phyloP scores from a whole-genome alignment of 1,140 invertebrate genomes.

The Drosophila triauraria region DNA sequence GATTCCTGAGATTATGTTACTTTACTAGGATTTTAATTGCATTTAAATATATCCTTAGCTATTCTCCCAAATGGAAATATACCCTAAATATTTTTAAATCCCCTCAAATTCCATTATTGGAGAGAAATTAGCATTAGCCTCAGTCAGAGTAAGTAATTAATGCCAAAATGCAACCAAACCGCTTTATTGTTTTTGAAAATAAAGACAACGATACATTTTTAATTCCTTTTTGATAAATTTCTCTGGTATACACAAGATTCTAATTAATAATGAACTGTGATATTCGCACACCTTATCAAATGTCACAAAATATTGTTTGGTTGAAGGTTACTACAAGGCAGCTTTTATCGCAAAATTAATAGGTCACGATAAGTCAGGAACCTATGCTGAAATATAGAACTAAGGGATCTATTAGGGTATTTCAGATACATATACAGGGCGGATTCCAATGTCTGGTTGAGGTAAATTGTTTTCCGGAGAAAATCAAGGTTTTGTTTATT shows the following conservation, averaged over 20 bases:
- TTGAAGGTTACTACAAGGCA: not conserved
- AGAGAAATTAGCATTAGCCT: not conserved
- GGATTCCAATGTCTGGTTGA: no score
- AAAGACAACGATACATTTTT: not conserved
- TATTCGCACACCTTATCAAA: not conserved
- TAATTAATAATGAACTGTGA: not conserved
- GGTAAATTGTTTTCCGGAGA: no score
- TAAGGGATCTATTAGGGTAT: no score
- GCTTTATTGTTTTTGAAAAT: conserved; percentile 6
- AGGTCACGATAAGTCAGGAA: no score
- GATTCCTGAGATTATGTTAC: no score
- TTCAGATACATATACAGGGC: no score
- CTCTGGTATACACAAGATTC: not conserved
- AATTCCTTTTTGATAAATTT: not conserved
- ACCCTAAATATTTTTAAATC: not conserved
- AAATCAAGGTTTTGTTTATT: no score
- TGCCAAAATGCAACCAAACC: conserved; percentile 6
- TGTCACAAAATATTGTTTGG: not conserved
- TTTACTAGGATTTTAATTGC: no score
- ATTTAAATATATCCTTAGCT: no score
- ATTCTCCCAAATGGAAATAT: not conserved
- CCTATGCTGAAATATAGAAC: no score
- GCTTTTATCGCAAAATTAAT: no score
- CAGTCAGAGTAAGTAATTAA: not conserved
- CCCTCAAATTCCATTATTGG: not conserved